Base-by-base conservation (phyloP, 2,113 vertebrate species). In the Sebastes fasciatus region DNA sequence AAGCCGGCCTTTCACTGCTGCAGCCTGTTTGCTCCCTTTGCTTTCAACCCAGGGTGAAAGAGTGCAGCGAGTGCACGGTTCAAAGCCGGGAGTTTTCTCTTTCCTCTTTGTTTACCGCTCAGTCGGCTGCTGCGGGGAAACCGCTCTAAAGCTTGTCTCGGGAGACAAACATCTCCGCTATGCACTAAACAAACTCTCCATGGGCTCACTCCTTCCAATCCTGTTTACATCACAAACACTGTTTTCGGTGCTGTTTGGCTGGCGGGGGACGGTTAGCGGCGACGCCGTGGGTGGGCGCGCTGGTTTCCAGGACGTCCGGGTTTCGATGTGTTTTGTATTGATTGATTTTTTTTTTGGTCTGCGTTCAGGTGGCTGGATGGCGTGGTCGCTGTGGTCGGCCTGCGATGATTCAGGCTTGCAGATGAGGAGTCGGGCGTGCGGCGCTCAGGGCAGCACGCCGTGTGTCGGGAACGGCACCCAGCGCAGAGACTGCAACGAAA, bases 391-490 rank as follows among this genome's bases (percentile, higher is more conserved):
- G 88, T 99, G 98, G 98, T 97, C 97, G 4, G 80, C 95, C 17
- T 99, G 98, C 58, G 95, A 97, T 6, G 97, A 98, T 71, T 96
- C 96, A 0, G 97, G 97, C 23, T 77, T 95, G 79, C 98, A 98
- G 61, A 96, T 95, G 90, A 97, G 98, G 79, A 97, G 93, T 83
- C 96, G 98, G 26, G 94, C 97, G 94, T 43, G 97, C 94, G 93
- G 96, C 72, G 52, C 96, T 94, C 93, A 94, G 90, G 95, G 95
- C 65, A 81, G 92, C 2, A 79, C 79, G 19, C 92, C 95, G 48
- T 99, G 98, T 8, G 1, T 94, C 0, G 98, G 98, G 4, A 99
- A 99, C 95, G 92, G 94, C 96, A 98, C 97, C 0, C 96, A 99
- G 93, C 96, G 94, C 84, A 95, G 97, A 76, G 96, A 97, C 60